These are phyloP conservation scores for Dicaeum eximium DNA, from an alignment of 2,113 vertebrate genomes.

Conservation along the genomic window DNA sequence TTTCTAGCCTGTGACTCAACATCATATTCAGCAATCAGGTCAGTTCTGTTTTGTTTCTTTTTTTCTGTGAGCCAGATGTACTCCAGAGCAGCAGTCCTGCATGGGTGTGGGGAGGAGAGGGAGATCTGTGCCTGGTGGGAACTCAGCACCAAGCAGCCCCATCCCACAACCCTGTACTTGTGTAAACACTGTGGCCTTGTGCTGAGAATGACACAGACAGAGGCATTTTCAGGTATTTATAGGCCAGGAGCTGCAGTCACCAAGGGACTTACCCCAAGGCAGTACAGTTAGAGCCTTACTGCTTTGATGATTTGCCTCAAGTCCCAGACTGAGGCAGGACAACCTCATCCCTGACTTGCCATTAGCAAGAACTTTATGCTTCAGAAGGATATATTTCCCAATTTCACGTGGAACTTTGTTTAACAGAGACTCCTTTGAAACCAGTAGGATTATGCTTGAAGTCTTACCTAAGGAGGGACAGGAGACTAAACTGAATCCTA, in stretches of 20 bases:
- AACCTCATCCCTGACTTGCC: background rate
- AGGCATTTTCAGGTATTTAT: background rate
- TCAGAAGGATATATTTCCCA: background rate
- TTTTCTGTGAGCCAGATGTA: background rate
- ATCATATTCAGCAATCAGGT: background rate
- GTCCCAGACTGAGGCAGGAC: background rate
- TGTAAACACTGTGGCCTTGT: background rate
- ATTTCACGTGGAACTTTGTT: background rate
- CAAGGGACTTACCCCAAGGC: background rate
- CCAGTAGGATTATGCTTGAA: background rate
- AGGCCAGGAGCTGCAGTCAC: background rate
- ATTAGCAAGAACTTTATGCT: background rate
- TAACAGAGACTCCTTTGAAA: background rate
- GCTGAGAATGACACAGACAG: background rate
- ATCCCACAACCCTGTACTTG: background rate
- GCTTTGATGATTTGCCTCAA: background rate
- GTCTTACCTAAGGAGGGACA: background rate
- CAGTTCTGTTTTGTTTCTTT: background rate
- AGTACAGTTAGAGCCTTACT: accelerated
- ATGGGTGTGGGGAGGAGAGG: accelerated
- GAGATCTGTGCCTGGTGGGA: background rate
- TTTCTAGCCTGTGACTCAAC: background rate
- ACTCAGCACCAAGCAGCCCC: background rate
- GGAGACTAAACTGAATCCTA: background rate
- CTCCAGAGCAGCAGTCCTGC: background rate